Evolutionary conservation across 2,113 vertebrate species (phyloP), one percentile per base, ranked within the genome.

Genomic region (Protobothrops mucrosquamatus): DNA sequence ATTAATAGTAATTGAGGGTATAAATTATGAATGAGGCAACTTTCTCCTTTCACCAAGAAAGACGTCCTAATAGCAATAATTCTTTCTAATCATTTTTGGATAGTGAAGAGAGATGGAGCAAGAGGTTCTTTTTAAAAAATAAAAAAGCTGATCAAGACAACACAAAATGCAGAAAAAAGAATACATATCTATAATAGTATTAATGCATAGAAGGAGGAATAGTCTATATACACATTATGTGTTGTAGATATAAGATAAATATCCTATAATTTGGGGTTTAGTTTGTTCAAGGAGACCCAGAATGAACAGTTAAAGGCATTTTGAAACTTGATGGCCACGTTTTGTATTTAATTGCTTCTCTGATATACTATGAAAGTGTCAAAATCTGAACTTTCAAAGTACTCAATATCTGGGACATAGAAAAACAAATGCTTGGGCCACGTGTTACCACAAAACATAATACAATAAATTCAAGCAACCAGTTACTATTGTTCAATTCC

Each of bases 1-100:
- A 99, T 99, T 99, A 99, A 99, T 99, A 99, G 98, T 99, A 99
- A 99, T 99, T 99, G 99, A 99, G 98, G 98, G 97, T 99, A 99
- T 99, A 99, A 99, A 99, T 99, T 99, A 99, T 99, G 98, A 99
- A 99, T 99, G 99, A 98, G 98, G 98, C 97, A 98, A 98, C 98
- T 98, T 99, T 98, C 98, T 98, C 98, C 97, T 98, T 98, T 98
- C 98, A 98, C 98, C 97, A 97, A 98, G 98, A 99, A 99, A 99
- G 98, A 98, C 98, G 97, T 98, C 98, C 97, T 99, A 99, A 99
- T 99, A 98, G 98, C 98, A 98, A 98, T 98, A 98, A 99, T 99
- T 99, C 98, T 99, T 99, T 98, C 99, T 99, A 98, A 97, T 98
- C 98, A 98, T 98, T 98, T 98, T 98, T 98, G 94, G 98, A 97